Evolutionary conservation across 30 jellyfish, hydroid and myxozoan genomes (phyloP), one percentile per base, ranked within the genome.

Genomic region (Hydractinia symbiolongicarpus): DNA sequence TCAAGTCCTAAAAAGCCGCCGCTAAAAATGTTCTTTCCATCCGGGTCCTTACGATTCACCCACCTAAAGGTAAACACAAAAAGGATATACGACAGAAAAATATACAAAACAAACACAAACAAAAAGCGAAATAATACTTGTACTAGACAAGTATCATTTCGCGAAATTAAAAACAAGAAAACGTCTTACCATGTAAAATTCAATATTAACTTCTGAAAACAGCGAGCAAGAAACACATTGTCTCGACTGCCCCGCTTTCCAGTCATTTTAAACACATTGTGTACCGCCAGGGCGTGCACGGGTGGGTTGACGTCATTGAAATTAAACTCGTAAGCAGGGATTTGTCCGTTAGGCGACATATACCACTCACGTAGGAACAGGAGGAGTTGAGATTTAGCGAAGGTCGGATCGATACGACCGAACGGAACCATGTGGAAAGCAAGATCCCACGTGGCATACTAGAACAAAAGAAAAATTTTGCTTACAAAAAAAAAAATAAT

Each of bases 331-430:
- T 90, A 90, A 53, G 97, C 97, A 8, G 97, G 97, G 14, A 90
- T 84, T 72, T 90, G 97, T 5, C 97, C 97, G 62, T 81, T 90
- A 21, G 97, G 97, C 64, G 97, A 86, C 97, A 90, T 90, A 84
- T 84, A 90, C 97, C 97, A 90, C 50, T 90, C 97, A 14, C 97
- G 77, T 10, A 90, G 81, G 20, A 90, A 74, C 54, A 90, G 76
- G 87, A 84, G 78, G 79, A 84, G 57, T 78, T 90, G 97, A 16
- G 79, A 53, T 53, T 90, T 84, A 72, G 95, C 90, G 73, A 90
- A 90, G 5, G 67, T 67, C 4, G 97, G 97, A 73, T 90, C 97
- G 71, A 90, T 72, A 44, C 90, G 87, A 6, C 95, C 78, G 66
- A 90, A 84, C 7, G 97, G 95, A 4, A 84, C 77, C 97, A 90